Percentiles rank a stretch among this genome's conserved stretches.
phyloP scores from a whole-genome alignment of 2,113 vertebrate genomes.

The Ivindomyrus marchei region DNA sequence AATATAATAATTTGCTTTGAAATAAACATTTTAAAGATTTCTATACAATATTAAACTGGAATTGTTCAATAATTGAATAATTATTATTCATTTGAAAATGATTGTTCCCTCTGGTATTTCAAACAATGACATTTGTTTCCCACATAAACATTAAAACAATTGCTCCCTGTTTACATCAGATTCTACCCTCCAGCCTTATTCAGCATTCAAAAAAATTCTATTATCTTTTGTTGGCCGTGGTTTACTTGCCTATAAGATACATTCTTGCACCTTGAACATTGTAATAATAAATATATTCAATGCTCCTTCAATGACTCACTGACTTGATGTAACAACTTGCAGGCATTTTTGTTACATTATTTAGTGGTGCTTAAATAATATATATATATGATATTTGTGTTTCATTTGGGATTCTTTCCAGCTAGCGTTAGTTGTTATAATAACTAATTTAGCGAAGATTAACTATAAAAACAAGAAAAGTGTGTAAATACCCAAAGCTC shows the following conservation, averaged over 20 bases:
- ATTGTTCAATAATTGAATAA: neutral
- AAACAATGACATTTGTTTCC: neutral
- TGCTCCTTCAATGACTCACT: neutral
- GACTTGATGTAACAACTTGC: neutral
- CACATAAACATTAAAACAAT: neutral
- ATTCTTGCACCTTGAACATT: neutral
- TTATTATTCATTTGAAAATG: neutral
- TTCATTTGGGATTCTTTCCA: neutral
- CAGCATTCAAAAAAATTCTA: neutral
- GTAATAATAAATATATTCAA: neutral
- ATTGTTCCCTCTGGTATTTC: neutral
- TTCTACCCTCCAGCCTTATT: neutral
- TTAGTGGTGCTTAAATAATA: neutral
- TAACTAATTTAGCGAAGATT: neutral
- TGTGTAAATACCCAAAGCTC: neutral
- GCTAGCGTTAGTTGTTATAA: neutral
- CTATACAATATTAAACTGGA: neutral
- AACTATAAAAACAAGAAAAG: neutral
- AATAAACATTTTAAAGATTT: neutral
- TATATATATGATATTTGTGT: neutral
- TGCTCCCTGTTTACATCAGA: neutral
- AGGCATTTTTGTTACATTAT: neutral
- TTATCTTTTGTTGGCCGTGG: neutral
- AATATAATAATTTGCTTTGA: neutral
- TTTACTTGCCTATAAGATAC: neutral